Percentiles rank a stretch among this genome's conserved stretches.
phyloP scores from a whole-genome alignment of 2,888 invertebrate species.

The Ornithoptera alexandrae region DNA sequence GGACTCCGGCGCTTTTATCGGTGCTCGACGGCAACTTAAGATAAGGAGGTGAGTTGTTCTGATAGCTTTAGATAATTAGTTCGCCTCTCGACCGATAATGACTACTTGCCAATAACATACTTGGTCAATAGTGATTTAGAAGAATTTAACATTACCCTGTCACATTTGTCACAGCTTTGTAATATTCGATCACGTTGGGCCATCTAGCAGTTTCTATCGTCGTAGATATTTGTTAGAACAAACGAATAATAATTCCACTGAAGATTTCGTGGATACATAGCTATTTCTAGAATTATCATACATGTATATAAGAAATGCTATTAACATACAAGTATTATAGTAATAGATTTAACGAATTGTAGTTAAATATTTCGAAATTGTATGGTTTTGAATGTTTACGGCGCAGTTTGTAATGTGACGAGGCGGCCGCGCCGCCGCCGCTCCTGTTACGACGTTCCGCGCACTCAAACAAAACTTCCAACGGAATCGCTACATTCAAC shows the following conservation, averaged over 20 bases:
- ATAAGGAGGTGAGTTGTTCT: conserved; percentile 71
- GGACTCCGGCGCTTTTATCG: conserved; percentile 57
- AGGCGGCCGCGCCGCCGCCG: conserved; percentile 11
- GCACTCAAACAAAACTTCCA: conserved; percentile 24
- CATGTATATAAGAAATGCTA: no score
- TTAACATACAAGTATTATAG: not conserved
- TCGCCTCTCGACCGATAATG: conserved; percentile 44
- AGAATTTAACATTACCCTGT: not conserved
- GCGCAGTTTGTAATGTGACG: conserved; percentile 18
- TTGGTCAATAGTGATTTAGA: conserved; percentile 13
- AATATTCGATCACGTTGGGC: not conserved
- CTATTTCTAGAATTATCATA: no score
- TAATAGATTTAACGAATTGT: not conserved
- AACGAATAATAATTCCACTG: no score
- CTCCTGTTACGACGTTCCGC: conserved; percentile 25
- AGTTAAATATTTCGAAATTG: conserved; percentile 1
- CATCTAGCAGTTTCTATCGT: no score
- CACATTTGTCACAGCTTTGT: not conserved
- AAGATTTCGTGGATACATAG: no score
- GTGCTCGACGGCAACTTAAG: conserved; percentile 59
- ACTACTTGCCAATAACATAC: conserved; percentile 25
- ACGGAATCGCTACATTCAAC: conserved; percentile 28
- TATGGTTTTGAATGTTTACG: conserved; percentile 7
- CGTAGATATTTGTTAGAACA: no score
- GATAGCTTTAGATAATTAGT: conserved; percentile 77